phyloP scores from a whole-genome alignment of 2,888 invertebrate genomes.

The Philhelius pedissequus region DNA sequence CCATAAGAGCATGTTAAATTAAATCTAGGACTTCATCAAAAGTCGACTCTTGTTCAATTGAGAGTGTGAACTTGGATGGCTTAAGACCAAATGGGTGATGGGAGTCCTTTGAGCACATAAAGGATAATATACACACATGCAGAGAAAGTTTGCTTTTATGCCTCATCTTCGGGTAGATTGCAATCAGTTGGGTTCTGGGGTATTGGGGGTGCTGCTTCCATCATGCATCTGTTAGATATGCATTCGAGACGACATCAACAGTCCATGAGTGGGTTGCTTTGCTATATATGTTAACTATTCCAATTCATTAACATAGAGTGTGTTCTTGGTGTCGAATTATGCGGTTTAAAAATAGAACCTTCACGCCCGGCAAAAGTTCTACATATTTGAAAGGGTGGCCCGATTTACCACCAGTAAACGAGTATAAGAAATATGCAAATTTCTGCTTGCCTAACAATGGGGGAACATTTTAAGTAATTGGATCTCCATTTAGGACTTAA shows the following conservation, averaged over 20 bases:
- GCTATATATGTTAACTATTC: constrained; percentile 60
- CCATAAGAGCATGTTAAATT: constrained; percentile 45
- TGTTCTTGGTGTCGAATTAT: constrained; percentile 65
- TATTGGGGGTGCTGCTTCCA: not conserved
- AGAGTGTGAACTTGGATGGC: constrained; percentile 59
- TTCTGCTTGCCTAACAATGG: constrained; percentile 76
- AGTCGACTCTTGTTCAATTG: constrained; percentile 59
- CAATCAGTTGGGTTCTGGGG: constrained; percentile 35
- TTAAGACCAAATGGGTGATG: constrained; percentile 34
- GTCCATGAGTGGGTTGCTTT: not conserved
- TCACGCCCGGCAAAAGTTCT: constrained; percentile 18
- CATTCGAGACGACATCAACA: constrained; percentile 8
- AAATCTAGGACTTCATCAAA: constrained; percentile 67
- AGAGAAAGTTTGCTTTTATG: constrained; percentile 46
- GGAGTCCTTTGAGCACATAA: constrained; percentile 34
- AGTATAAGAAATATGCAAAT: constrained; percentile 77
- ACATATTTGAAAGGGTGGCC: constrained; percentile 35
- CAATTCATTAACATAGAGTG: constrained; percentile 61
- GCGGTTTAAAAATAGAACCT: constrained; percentile 63
- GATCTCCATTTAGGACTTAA: constrained; percentile 78
- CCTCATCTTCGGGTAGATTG: constrained; percentile 55
- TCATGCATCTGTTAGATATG: constrained; percentile 49
- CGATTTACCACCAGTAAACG: constrained; percentile 27
- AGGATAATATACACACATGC: constrained; percentile 52
- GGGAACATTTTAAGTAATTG: constrained; percentile 79